These are phyloP conservation scores for Pangasius djambal DNA, from an alignment of 2,797 vertebrate species.

Conservation along the genomic window DNA sequence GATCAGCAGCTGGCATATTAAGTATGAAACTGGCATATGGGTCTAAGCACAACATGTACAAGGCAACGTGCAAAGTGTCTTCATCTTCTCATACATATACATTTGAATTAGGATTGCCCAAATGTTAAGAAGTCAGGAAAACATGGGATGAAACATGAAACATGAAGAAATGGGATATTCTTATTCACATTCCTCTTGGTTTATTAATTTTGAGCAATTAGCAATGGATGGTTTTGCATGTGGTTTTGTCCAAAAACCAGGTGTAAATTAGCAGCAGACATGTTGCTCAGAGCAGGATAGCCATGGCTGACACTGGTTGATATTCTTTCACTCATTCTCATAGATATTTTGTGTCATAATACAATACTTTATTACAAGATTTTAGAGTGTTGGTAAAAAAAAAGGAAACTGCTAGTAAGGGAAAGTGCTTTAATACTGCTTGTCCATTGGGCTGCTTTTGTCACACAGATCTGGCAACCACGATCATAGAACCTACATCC, in stretches of 20 bases:
- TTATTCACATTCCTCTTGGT: background rate
- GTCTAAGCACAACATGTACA: background rate
- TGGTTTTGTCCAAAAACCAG: background rate
- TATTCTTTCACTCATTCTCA: background rate
- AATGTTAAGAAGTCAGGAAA: background rate
- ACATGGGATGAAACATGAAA: background rate
- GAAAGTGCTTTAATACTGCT: background rate
- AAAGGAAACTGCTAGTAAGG: background rate
- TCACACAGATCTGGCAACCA: background rate
- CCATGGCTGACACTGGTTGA: background rate
- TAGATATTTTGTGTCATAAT: background rate
- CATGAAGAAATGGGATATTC: background rate
- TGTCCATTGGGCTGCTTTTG: background rate
- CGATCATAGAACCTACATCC: background rate
- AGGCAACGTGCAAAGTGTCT: background rate
- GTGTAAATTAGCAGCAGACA: background rate
- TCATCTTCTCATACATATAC: too few species aligned
- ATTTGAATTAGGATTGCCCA: background rate
- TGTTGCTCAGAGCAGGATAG: background rate
- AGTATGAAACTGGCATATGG: background rate
- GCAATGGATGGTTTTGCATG: background rate
- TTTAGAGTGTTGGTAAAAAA: background rate
- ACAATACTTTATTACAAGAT: background rate
- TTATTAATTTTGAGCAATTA: background rate
- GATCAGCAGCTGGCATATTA: conserved; percentile 1